Conservation (phyloP, 2,113 vertebrate species). For the Rhizomys pruinosus region DNA sequence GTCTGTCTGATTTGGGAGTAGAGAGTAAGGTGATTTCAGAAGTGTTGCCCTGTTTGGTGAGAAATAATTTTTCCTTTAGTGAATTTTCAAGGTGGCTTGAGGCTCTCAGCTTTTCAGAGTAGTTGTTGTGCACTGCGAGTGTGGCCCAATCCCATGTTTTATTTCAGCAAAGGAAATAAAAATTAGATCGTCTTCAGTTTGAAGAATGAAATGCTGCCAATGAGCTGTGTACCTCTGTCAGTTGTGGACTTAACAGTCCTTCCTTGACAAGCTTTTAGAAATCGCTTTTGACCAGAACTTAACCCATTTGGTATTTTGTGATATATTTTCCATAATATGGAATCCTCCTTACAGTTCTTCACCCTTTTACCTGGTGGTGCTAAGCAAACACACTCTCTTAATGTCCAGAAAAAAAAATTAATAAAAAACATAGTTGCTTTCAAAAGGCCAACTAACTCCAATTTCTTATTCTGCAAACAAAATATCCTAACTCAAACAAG, state of each 20-base stretch:
- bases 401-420: background rate
- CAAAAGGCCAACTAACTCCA: background rate
- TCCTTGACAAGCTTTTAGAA: background rate
- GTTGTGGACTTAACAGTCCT: rapidly evolving
- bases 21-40: background rate
- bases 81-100: background rate
- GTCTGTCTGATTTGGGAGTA: background rate
- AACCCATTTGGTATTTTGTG: background rate
- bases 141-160: background rate
- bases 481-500: conserved; percentile 10
- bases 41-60: background rate
- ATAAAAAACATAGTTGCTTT: background rate
- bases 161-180: background rate
- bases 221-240: background rate
- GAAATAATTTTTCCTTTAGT: background rate
- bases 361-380: background rate
- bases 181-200: background rate
- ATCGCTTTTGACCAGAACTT: background rate
- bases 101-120: background rate
- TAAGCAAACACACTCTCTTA: background rate
- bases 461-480: conserved; percentile 8
- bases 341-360: conserved; percentile 6
- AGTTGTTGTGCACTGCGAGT: background rate
- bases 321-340: background rate
- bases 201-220: background rate